Percentiles rank a stretch among this genome's conserved stretches.
Conservation (phyloP, 2,113 vertebrate genomes). For the Aythya baeri region DNA sequence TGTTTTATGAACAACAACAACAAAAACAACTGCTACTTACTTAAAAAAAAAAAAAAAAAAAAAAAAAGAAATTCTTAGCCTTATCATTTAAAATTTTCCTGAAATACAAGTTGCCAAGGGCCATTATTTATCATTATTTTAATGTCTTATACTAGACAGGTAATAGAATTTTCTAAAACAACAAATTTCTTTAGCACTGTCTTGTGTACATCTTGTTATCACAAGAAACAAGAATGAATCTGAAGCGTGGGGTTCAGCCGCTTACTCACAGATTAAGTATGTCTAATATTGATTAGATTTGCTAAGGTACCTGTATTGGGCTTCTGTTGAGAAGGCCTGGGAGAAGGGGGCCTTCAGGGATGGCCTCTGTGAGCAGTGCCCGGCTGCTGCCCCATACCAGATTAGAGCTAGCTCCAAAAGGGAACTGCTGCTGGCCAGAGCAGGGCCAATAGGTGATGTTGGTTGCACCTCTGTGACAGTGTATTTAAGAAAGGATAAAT, state of each 20-base stretch:
- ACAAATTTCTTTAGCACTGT: neutral
- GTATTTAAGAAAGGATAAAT: too few relatives aligned
- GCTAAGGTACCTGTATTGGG: neutral
- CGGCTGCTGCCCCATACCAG: too few relatives aligned
- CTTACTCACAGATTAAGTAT: neutral
- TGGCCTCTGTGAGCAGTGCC: too few relatives aligned
- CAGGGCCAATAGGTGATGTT: too few relatives aligned
- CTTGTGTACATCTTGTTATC: fast-evolving
- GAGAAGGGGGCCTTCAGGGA: too few relatives aligned
- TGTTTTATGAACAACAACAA: neutral
- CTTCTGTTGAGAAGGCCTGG: too few relatives aligned
- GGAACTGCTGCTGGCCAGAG: too few relatives aligned
- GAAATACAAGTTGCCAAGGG: neutral
- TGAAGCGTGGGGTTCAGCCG: neutral
- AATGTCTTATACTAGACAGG: neutral
- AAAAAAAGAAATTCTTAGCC: too few relatives aligned
- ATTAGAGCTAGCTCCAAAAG: too few relatives aligned
- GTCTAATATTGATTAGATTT: neutral
- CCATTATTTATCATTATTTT: neutral
- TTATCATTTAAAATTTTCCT: neutral
- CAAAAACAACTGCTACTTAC: neutral
- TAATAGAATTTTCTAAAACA: neutral
- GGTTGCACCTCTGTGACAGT: too few relatives aligned
- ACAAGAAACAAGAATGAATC: neutral
- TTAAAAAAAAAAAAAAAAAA: neutral